A percentile compares a stretch with the other conserved stretches of the same genome.
Conservation (phyloP, 2,888 invertebrate genomes). For the Acrocyrtus sp. region DNA sequence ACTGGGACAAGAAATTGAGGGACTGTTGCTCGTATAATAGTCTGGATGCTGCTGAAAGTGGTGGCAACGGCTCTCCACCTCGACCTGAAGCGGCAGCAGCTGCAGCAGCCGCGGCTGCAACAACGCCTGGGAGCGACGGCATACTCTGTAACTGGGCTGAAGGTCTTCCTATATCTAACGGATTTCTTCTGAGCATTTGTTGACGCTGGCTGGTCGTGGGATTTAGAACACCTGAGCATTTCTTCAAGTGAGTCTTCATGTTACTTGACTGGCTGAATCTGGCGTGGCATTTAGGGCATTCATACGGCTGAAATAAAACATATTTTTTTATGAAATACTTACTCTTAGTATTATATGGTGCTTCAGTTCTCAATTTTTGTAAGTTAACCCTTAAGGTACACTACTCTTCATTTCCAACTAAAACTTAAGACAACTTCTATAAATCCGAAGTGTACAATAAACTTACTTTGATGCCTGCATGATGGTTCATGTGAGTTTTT, state of each 20-base stretch:
- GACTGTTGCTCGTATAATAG: constrained; percentile 31
- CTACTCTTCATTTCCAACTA: not conserved
- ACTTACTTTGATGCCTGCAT: constrained; percentile 58
- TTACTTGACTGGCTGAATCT: constrained; percentile 87
- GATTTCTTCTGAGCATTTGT: constrained; percentile 41
- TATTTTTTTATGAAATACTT: no score
- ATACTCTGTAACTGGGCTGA: constrained; percentile 17
- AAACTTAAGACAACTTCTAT: not conserved
- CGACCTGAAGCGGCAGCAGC: not conserved
- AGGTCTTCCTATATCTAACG: constrained; percentile 22
- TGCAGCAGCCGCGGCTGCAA: constrained; percentile 20
- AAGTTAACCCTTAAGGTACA: not conserved
- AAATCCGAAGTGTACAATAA: constrained; percentile 1
- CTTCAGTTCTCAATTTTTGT: no score
- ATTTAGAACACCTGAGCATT: constrained; percentile 69
- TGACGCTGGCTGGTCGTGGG: constrained; percentile 33
- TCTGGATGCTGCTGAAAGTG: constrained; percentile 14
- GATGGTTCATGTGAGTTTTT: constrained; percentile 63
- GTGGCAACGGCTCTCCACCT: constrained; percentile 13
- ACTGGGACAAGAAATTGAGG: constrained; percentile 13
- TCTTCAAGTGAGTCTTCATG: constrained; percentile 87
- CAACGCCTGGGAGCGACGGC: constrained; percentile 2
- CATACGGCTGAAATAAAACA: constrained; percentile 45
- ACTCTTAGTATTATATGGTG: no score
- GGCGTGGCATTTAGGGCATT: constrained; percentile 66